These are phyloP conservation scores for Poecilia picta DNA, from an alignment of 2,797 vertebrate species.

Conservation along the genomic window DNA sequence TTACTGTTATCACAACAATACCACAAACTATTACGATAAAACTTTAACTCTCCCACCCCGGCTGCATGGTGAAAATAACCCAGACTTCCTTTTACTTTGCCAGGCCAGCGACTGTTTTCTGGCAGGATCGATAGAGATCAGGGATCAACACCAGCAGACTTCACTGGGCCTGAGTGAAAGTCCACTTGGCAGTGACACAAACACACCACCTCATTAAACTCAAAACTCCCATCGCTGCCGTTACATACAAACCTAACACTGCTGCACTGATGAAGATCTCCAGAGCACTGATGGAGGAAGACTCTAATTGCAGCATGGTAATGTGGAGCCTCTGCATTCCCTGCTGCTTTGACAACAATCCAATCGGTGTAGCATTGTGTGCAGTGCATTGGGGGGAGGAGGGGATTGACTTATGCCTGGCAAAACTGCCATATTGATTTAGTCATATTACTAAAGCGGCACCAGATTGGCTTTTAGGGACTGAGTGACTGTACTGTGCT, in stretches of 20 bases:
- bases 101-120: slow-evolving; percentile 41
- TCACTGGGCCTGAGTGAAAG: slow-evolving; percentile 54
- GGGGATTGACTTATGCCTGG: slow-evolving; percentile 53
- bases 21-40: too few species aligned
- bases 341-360: slow-evolving; percentile 63
- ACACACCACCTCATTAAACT: slow-evolving; percentile 74
- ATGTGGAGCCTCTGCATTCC: slow-evolving; percentile 56
- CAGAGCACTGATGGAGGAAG: slow-evolving; percentile 57
- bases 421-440: slow-evolving; percentile 56
- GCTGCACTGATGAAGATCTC: slow-evolving; percentile 62
- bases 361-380: slow-evolving; percentile 36
- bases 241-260: slow-evolving; percentile 35
- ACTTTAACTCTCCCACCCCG: too few species aligned
- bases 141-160: slow-evolving; percentile 51
- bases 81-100: slow-evolving; percentile 13
- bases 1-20: too few species aligned
- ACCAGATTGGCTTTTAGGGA: slow-evolving; percentile 37
- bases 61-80: not conserved
- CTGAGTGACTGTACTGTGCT: slow-evolving; percentile 43
- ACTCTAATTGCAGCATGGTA: slow-evolving; percentile 66
- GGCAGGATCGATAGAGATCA: slow-evolving; percentile 47
- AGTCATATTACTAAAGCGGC: slow-evolving; percentile 45
- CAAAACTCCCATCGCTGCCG: slow-evolving; percentile 57
- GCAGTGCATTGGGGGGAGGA: slow-evolving; percentile 28
- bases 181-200: slow-evolving; percentile 69